A percentile compares a stretch with the other conserved stretches of the same genome.
Evolutionary conservation across 2,888 invertebrate genomes (phyloP).

Genomic region (Caenorhabditis doughertyi): DNA sequence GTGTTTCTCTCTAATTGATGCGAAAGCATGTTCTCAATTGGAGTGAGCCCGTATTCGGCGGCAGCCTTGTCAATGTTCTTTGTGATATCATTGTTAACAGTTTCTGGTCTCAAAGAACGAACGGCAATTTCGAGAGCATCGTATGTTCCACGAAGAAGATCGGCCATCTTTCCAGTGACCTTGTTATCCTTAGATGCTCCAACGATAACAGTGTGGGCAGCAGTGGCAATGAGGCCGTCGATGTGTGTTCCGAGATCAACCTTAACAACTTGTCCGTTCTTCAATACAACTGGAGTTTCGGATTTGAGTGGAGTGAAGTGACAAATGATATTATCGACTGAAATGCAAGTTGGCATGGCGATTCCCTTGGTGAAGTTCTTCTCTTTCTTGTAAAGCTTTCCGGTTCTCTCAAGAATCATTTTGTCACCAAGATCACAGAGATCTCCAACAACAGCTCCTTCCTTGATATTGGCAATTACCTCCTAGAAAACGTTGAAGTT

Average conservation of each 20-base stretch:
- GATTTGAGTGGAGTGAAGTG: slow-evolving; percentile 97
- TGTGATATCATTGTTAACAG: slow-evolving; percentile 80
- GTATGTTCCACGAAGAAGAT: slow-evolving; percentile 95
- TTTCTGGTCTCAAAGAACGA: slow-evolving; percentile 92
- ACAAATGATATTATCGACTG: slow-evolving; percentile 98
- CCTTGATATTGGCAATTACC: slow-evolving; percentile 89
- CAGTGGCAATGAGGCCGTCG: slow-evolving; percentile 98
- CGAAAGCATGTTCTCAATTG: slow-evolving; percentile 90
- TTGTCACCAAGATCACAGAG: slow-evolving; percentile 95
- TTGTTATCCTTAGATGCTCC: slow-evolving; percentile 87
- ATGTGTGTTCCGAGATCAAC: slow-evolving; percentile 96
- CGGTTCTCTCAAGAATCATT: slow-evolving; percentile 92
- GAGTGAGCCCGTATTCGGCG: slow-evolving; percentile 95
- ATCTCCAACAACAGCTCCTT: slow-evolving; percentile 92
- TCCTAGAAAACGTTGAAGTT: slow-evolving; percentile 58
- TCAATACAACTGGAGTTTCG: slow-evolving; percentile 86
- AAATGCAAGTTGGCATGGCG: slow-evolving; percentile 98
- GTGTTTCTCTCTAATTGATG: slow-evolving; percentile 90
- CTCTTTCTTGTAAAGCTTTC: slow-evolving; percentile 97
- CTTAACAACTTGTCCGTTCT: slow-evolving; percentile 94
- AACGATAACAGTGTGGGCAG: slow-evolving; percentile 95
- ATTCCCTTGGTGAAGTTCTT: slow-evolving; percentile 96
- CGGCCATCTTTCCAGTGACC: slow-evolving; percentile 92
- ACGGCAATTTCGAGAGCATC: slow-evolving; percentile 96
- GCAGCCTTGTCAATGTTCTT: slow-evolving; percentile 84